Percentiles rank a stretch among this genome's conserved stretches.
These are phyloP conservation scores for Percina caprodes DNA, from an alignment of 2,113 vertebrate genomes.

Conservation along the genomic window DNA sequence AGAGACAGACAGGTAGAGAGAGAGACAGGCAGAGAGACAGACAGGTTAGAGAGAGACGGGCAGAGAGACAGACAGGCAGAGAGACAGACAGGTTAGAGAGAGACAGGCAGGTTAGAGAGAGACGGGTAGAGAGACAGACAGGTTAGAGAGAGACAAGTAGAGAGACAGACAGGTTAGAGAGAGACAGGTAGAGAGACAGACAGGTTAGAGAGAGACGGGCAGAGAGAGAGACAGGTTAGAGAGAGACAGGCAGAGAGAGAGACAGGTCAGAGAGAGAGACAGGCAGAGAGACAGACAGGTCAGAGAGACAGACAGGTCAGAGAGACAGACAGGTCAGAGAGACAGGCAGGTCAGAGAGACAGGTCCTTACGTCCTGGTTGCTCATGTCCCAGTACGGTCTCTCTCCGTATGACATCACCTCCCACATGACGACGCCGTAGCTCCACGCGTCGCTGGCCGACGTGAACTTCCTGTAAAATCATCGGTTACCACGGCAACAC, in stretches of 20 bases:
- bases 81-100: too few species aligned
- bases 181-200: neutral
- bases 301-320: neutral
- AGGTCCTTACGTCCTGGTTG: conserved; percentile 84
- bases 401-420: conserved; percentile 89
- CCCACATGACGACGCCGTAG: conserved; percentile 90
- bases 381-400: conserved; percentile 88
- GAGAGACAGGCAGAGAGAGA: too few species aligned
- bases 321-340: neutral
- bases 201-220: neutral
- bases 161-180: neutral
- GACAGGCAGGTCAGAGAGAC: too few species aligned
- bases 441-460: conserved; percentile 88
- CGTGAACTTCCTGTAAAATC: conserved; percentile 83
- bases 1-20: too few species aligned
- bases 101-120: neutral
- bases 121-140: too few species aligned
- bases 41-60: neutral
- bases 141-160: too few species aligned
- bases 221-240: too few species aligned
- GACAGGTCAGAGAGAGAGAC: neutral
- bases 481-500: too few species aligned
- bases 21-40: neutral
- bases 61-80: too few species aligned
- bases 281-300: too few species aligned